Percentiles rank a stretch among this genome's conserved stretches.
These are phyloP conservation scores for Prunella fulvescens DNA, from an alignment of 2,113 vertebrate genomes.

Conservation along the genomic window DNA sequence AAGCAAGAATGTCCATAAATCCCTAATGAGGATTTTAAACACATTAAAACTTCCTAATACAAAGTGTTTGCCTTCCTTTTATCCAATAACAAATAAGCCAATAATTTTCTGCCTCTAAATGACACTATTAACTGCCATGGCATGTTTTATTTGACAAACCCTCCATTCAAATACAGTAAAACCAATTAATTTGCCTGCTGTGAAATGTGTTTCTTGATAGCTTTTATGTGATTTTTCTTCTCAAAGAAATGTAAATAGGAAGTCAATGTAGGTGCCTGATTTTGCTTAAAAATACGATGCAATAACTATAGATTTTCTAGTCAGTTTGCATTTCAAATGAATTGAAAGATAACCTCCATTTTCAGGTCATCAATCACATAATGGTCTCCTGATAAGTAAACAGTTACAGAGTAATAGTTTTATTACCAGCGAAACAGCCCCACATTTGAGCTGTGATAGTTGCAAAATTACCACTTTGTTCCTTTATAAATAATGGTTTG, in stretches of 20 bases:
- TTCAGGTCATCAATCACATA: constrained; percentile 70
- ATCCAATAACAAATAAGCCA: constrained; percentile 83
- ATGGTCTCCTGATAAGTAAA: constrained; percentile 66
- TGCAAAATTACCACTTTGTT: constrained; percentile 50
- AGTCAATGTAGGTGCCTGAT: constrained; percentile 67
- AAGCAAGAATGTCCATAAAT: constrained; percentile 80
- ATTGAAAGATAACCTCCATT: constrained; percentile 68
- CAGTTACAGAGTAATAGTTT: constrained; percentile 68
- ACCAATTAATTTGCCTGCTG: constrained; percentile 81
- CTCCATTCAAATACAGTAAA: constrained; percentile 80
- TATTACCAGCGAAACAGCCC: constrained; percentile 51
- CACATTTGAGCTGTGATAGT: constrained; percentile 44
- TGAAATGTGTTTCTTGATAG: constrained; percentile 77
- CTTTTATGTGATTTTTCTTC: constrained; percentile 71
- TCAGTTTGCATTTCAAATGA: constrained; percentile 73
- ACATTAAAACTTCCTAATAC: constrained; percentile 83
- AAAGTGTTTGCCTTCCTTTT: constrained; percentile 82
- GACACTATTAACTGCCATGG: constrained; percentile 80
- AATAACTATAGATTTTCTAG: constrained; percentile 68
- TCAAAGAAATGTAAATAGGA: constrained; percentile 75
- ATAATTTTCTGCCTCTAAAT: constrained; percentile 81
- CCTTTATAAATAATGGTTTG: constrained; percentile 20
- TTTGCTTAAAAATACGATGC: constrained; percentile 67
- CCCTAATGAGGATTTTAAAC: constrained; percentile 83
- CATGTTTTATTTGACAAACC: constrained; percentile 80